Evolutionary conservation across 2,113 vertebrate genomes (phyloP).

Genomic region (Lasiurus cinereus): DNA sequence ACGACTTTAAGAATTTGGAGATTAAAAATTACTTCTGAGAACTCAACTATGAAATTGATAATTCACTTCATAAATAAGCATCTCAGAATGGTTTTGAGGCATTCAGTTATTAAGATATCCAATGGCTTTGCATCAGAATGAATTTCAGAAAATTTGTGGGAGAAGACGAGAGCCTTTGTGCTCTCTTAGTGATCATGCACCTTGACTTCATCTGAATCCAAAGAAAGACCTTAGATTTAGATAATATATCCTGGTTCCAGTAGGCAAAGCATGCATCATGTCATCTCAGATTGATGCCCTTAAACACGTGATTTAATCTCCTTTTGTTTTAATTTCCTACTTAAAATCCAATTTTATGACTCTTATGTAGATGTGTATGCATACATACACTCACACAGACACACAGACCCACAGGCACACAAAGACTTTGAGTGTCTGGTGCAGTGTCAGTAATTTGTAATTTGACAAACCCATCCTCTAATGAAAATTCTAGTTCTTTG

Average conservation of each 20-base stretch:
- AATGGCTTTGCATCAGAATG: not conserved
- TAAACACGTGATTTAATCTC: not conserved
- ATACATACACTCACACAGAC: too few relatives aligned
- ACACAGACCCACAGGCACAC: too few relatives aligned
- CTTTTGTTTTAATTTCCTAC: not conserved
- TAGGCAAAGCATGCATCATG: not conserved
- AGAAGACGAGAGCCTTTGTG: not conserved
- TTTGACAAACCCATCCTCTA: not conserved
- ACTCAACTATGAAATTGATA: not conserved
- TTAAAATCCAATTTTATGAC: not conserved
- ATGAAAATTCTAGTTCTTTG: not conserved
- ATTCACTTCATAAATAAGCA: not conserved
- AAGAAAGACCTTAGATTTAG: not conserved
- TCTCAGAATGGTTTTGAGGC: not conserved
- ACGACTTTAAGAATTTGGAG: not conserved
- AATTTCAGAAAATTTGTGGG: not conserved
- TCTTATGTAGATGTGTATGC: not conserved
- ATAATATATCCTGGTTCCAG: not conserved
- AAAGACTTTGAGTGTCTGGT: not conserved
- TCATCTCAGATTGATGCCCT: not conserved
- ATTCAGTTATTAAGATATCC: not conserved
- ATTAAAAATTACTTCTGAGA: not conserved
- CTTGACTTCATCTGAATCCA: not conserved
- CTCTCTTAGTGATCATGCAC: rapidly evolving
- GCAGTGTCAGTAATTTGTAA: not conserved